Conservation (phyloP, 2,888 invertebrate species). For the Eilema caniola region DNA sequence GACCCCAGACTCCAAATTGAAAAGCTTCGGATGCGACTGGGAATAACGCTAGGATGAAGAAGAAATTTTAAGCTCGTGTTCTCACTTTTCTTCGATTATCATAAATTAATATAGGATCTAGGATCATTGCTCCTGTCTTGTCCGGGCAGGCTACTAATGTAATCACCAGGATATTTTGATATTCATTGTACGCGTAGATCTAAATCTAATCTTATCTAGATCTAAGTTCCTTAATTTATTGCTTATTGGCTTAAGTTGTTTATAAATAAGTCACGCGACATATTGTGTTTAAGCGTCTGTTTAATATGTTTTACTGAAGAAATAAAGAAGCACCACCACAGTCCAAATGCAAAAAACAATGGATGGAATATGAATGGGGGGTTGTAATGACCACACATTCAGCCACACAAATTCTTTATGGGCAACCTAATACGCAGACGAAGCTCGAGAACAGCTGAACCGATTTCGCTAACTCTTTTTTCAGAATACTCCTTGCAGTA, state of each 20-base stretch:
- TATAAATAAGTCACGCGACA: neutral
- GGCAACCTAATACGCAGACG: no score
- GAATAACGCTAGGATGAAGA: no score
- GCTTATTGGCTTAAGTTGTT: neutral
- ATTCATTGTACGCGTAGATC: neutral
- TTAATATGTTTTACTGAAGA: neutral
- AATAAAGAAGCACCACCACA: neutral
- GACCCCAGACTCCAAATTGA: no score
- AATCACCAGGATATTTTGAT: neutral
- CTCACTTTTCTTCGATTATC: neutral
- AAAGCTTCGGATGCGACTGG: no score
- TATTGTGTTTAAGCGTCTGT: neutral
- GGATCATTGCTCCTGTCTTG: neutral
- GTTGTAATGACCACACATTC: no score
- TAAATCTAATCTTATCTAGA: constrained; percentile 4
- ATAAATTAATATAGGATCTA: neutral
- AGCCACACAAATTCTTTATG: no score
- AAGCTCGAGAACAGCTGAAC: no score
- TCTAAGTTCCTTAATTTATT: constrained; percentile 2
- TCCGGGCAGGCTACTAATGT: neutral
- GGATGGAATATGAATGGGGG: no score
- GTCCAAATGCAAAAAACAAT: no score
- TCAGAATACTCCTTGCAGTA: no score
- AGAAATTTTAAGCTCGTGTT: no score
- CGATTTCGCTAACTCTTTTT: no score